phyloP scores from a whole-genome alignment of 1,140 invertebrate genomes.

The Tenebrio molitor region DNA sequence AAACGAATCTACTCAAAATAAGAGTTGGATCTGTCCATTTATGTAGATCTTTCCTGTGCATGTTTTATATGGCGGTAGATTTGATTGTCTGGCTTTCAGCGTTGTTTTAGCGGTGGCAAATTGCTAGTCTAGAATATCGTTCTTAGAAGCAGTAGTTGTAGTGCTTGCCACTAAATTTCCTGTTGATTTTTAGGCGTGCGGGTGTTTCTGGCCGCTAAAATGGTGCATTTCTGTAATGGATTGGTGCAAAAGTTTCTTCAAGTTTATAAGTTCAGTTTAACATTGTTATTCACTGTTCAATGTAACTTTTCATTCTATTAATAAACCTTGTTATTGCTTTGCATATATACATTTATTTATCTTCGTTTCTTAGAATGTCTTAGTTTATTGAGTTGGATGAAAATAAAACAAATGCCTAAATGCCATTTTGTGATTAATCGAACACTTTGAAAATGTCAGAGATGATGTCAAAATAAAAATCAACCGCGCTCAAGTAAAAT shows the following conservation, averaged over 20 bases:
- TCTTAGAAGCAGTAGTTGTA: background rate
- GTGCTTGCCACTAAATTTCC: conserved; percentile 12
- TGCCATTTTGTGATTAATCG: background rate
- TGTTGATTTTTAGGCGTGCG: conserved; percentile 13
- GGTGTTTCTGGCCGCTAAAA: conserved; percentile 29
- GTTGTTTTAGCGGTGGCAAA: background rate
- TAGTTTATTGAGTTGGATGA: background rate
- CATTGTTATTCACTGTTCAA: conserved; percentile 34
- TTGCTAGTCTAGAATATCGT: background rate
- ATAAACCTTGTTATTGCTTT: conserved; percentile 36
- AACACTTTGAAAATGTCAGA: too few relatives aligned
- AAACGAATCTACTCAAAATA: too few relatives aligned
- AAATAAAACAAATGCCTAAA: background rate
- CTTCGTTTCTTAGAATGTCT: conserved; percentile 14
- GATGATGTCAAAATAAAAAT: too few relatives aligned
- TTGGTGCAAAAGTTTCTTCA: conserved; percentile 33
- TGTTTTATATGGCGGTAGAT: too few relatives aligned
- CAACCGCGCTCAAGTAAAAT: too few relatives aligned
- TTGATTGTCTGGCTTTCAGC: background rate
- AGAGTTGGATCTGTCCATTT: too few relatives aligned
- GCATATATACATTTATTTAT: conserved; percentile 30
- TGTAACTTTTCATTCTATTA: conserved; percentile 36
- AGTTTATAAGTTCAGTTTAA: conserved; percentile 17
- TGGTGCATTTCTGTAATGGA: conserved; percentile 8
- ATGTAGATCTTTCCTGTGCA: too few relatives aligned